phyloP scores from a whole-genome alignment of 2,113 vertebrate genomes.

The Perognathus longimembris region DNA sequence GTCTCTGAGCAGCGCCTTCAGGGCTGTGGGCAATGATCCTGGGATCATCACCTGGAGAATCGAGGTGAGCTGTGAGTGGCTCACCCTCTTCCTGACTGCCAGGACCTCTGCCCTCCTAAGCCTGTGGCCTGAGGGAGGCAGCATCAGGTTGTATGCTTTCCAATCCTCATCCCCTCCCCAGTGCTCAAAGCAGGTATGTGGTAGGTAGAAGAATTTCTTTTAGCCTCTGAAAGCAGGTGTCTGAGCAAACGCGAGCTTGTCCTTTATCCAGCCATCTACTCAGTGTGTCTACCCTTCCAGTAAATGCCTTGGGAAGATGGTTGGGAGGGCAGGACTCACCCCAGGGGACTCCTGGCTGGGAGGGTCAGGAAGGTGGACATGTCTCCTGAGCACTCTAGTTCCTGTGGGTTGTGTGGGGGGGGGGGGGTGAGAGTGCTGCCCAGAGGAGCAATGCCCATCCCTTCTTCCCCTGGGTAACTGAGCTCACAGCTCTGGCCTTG shows the following conservation, averaged over 20 bases:
- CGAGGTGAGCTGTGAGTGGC: constrained; percentile 86
- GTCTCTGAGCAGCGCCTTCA: constrained; percentile 87
- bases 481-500: neutral
- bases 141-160: neutral
- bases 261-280: constrained; percentile 51
- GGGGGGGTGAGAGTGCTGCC: neutral
- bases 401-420: neutral
- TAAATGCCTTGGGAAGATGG: constrained; percentile 7
- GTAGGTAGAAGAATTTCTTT: neutral
- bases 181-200: neutral
- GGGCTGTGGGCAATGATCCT: constrained; percentile 87
- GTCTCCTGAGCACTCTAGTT: neutral
- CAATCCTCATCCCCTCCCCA: neutral
- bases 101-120: neutral
- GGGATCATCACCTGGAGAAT: constrained; percentile 93
- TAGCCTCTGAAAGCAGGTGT: neutral
- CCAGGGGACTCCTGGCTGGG: neutral
- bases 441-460: neutral
- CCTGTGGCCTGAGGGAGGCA: neutral
- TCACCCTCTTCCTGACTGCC: neutral
- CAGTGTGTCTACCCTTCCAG: neutral
- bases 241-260: neutral
- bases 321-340: too few relatives aligned
- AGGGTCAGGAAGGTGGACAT: neutral
- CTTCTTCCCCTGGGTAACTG: neutral